Conservation (phyloP, 1,140 invertebrate species). For the Microplitis mediator region DNA sequence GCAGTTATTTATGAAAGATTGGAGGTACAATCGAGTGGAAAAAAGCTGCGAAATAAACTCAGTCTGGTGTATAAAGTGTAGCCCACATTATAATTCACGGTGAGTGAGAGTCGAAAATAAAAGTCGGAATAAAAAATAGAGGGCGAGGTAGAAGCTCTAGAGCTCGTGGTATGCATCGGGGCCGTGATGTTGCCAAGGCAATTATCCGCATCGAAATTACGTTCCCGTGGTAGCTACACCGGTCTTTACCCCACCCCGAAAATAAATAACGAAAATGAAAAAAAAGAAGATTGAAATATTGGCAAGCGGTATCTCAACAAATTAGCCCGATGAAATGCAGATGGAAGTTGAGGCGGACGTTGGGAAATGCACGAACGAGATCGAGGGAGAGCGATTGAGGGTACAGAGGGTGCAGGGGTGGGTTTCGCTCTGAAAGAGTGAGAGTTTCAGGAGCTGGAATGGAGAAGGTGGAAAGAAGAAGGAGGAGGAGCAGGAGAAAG, state of each 20-base stretch:
- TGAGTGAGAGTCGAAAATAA: background rate
- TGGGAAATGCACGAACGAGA: slow-evolving; percentile 6
- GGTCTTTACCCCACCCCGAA: slow-evolving; percentile 30
- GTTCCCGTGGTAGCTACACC: slow-evolving; percentile 7
- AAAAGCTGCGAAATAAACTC: background rate
- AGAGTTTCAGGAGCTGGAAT: slow-evolving; percentile 22
- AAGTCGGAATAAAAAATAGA: slow-evolving; percentile 4
- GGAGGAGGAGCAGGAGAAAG: background rate
- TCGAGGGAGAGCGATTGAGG: slow-evolving; percentile 17
- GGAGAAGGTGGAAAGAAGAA: slow-evolving; percentile 2
- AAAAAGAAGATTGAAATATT: slow-evolving; percentile 54
- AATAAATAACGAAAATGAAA: slow-evolving; percentile 51
- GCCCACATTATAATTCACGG: slow-evolving; percentile 26
- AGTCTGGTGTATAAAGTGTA: too few relatives aligned
- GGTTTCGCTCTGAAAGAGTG: background rate
- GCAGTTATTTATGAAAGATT: background rate
- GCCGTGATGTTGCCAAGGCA: slow-evolving; percentile 35
- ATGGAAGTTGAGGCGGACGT: slow-evolving; percentile 44
- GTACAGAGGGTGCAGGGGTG: slow-evolving; percentile 13
- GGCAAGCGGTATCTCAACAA: slow-evolving; percentile 63
- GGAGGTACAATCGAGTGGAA: background rate
- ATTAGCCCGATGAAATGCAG: slow-evolving; percentile 62
- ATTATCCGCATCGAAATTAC: slow-evolving; percentile 48
- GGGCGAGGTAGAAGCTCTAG: too few relatives aligned
- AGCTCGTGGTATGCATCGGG: slow-evolving; percentile 1